Evolutionary conservation across 2,888 invertebrate species (phyloP).

Genomic region (Hypolimnas misippus): DNA sequence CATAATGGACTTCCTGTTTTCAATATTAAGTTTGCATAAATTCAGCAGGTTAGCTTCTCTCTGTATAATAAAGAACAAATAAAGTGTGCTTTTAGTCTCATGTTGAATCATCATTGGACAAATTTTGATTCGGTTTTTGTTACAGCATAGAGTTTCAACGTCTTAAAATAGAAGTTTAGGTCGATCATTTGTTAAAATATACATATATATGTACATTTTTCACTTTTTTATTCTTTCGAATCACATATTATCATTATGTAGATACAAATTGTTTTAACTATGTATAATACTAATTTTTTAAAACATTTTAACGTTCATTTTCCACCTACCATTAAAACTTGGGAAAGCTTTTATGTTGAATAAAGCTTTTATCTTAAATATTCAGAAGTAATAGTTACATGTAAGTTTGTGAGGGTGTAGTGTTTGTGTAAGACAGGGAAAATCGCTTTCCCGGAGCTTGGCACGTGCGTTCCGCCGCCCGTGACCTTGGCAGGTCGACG

Average conservation of each 20-base stretch:
- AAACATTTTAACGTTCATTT: not conserved
- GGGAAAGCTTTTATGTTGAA: not conserved
- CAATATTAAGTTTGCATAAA: conserved; percentile 27
- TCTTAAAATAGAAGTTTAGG: too few species aligned
- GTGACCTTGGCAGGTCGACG: conserved; percentile 52
- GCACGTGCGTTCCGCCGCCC: conserved; percentile 42
- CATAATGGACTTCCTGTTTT: conserved; percentile 32
- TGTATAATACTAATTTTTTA: not conserved
- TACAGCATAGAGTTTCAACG: too few species aligned
- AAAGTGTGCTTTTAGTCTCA: too few species aligned
- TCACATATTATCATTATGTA: too few species aligned
- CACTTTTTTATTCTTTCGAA: too few species aligned
- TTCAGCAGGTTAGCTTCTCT: not conserved
- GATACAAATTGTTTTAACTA: too few species aligned
- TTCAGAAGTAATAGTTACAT: not conserved
- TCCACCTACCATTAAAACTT: not conserved
- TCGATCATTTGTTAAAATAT: too few species aligned
- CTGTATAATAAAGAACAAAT: not conserved
- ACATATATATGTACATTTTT: too few species aligned
- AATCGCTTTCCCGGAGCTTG: conserved; percentile 35
- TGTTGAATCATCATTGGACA: too few species aligned
- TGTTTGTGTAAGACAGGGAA: conserved; percentile 32
- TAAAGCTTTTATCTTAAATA: conserved; percentile 5
- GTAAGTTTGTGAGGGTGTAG: not conserved
- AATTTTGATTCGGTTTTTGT: too few species aligned